phyloP scores from a whole-genome alignment of 1,140 invertebrate genomes.

The Cydia pomonella region DNA sequence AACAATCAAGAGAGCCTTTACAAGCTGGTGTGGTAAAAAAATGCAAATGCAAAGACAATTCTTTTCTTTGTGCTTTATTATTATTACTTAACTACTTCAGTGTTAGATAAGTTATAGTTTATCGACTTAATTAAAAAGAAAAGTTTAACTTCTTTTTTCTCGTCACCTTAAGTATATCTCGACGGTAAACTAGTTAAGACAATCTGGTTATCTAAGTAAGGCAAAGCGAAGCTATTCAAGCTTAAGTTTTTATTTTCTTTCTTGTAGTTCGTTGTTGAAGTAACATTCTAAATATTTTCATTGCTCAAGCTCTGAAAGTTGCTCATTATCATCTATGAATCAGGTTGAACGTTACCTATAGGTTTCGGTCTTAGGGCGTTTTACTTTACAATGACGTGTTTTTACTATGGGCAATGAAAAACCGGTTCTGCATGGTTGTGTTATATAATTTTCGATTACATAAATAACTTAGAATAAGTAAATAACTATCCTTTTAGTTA shows the following conservation, averaged over 20 bases:
- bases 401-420: too few species aligned
- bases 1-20: too few species aligned
- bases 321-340: background rate
- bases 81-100: conserved; percentile 3
- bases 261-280: background rate
- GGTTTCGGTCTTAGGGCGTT: too few species aligned
- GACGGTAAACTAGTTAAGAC: background rate
- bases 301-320: too few species aligned
- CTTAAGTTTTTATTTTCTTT: conserved; percentile 8
- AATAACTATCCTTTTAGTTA: too few species aligned
- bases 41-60: background rate
- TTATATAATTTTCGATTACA: too few species aligned
- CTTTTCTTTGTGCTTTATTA: background rate
- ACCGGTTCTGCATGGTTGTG: too few species aligned
- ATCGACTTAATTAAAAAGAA: conserved; percentile 8
- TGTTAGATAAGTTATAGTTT: conserved; percentile 11
- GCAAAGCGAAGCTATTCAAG: background rate
- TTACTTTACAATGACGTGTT: too few species aligned
- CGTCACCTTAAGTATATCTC: background rate
- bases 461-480: too few species aligned
- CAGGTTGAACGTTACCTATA: too few species aligned
- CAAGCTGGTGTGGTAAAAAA: too few species aligned
- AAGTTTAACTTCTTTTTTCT: conserved; percentile 11
- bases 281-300: background rate
- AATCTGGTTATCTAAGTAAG: conserved; percentile 9